Evolutionary conservation across 2,113 vertebrate genomes (phyloP).

Genomic region (Eublepharis macularius): DNA sequence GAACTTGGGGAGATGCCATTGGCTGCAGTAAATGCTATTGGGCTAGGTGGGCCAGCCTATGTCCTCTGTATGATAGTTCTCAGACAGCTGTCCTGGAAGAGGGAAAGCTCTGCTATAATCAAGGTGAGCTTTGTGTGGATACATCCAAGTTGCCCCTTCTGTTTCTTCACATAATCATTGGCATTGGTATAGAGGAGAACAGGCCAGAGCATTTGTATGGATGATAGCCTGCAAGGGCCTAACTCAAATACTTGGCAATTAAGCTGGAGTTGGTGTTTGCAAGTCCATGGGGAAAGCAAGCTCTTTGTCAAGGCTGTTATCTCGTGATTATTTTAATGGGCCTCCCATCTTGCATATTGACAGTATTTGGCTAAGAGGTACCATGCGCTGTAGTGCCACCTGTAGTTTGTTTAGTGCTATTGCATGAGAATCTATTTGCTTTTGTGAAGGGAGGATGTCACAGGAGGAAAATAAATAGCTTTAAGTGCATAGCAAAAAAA

Average conservation of each 20-base stretch:
- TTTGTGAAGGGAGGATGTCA: fast-evolving
- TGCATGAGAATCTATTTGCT: not conserved
- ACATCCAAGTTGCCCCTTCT: not conserved
- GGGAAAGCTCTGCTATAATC: not conserved
- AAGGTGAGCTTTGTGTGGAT: too few relatives aligned
- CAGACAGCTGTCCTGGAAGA: not conserved
- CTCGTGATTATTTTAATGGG: not conserved
- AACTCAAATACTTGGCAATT: not conserved
- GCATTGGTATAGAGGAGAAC: not conserved
- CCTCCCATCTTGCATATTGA: not conserved
- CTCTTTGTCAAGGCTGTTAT: not conserved
- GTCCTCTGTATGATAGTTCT: not conserved
- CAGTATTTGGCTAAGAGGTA: not conserved
- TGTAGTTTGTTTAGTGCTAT: not conserved
- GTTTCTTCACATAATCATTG: not conserved
- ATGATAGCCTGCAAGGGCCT: not conserved
- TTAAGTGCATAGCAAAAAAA: not conserved
- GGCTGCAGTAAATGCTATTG: too few relatives aligned
- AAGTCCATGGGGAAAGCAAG: not conserved
- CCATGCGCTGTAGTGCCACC: constrained; percentile 26
- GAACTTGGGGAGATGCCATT: not conserved
- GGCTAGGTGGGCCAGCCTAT: not conserved
- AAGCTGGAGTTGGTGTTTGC: not conserved
- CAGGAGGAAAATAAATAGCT: not conserved
- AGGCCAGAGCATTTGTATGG: not conserved